These are phyloP conservation scores for Nomada fucata DNA, from an alignment of 2,888 invertebrate genomes.

Conservation along the genomic window DNA sequence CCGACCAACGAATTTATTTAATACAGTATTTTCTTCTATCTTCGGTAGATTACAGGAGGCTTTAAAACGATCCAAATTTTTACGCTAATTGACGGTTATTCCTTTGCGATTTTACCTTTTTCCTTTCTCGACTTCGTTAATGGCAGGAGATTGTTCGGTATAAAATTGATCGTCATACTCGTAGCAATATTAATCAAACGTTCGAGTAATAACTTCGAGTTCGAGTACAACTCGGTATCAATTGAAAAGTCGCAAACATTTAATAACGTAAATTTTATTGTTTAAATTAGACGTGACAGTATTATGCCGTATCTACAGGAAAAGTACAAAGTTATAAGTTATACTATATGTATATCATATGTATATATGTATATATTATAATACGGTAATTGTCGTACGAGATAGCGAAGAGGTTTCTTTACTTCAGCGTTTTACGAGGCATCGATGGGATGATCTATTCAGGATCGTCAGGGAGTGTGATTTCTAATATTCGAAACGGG, in stretches of 20 bases:
- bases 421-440: constrained; percentile 53
- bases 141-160: no score
- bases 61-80: neutral
- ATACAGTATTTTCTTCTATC: no score
- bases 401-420: constrained; percentile 63
- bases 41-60: no score
- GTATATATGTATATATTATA: constrained; percentile 67
- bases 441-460: constrained; percentile 55
- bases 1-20: constrained; percentile 21
- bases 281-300: constrained; percentile 81
- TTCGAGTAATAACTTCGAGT: no score
- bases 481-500: constrained; percentile 9
- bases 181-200: no score
- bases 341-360: constrained; percentile 70
- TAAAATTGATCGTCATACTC: no score
- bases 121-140: no score
- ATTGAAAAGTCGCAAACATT: constrained; percentile 15
- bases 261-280: constrained; percentile 82
- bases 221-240: neutral
- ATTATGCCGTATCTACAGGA: constrained; percentile 83
- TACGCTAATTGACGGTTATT: neutral
- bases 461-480: constrained; percentile 18
- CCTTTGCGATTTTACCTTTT: no score
- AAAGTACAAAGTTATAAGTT: constrained; percentile 83
- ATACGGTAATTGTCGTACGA: constrained; percentile 68